Conservation (phyloP, 2,797 vertebrate genomes). For the Carapus acus region DNA sequence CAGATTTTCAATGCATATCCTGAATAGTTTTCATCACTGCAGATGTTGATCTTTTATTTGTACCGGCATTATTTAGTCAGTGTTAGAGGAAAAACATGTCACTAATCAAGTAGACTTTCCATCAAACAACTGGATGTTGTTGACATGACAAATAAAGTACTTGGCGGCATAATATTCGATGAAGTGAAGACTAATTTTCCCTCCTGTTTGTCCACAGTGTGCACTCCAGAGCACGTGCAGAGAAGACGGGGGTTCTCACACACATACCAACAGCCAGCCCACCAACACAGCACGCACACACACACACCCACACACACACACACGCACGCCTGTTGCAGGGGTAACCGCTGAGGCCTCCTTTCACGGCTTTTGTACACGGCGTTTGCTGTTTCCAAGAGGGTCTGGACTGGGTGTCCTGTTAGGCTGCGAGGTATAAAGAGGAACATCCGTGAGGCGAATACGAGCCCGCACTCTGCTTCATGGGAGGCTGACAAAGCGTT, state of each 20-base stretch:
- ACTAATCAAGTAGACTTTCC: too few species aligned
- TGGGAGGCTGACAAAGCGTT: slow-evolving; percentile 55
- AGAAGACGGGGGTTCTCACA: slow-evolving; percentile 24
- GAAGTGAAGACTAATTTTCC: too few species aligned
- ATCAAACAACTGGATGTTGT: too few species aligned
- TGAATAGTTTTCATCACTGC: too few species aligned
- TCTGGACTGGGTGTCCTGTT: slow-evolving; percentile 61
- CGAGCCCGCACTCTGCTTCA: slow-evolving; percentile 30
- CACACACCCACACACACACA: slow-evolving; percentile 32
- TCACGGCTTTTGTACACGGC: slow-evolving; percentile 47
- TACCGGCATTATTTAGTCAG: too few species aligned
- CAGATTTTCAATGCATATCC: too few species aligned
- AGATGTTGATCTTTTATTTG: too few species aligned
- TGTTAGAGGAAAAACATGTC: too few species aligned
- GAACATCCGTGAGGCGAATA: slow-evolving; percentile 64
- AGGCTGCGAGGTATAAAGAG: slow-evolving; percentile 47
- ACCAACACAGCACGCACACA: slow-evolving; percentile 25
- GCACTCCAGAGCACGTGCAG: not conserved
- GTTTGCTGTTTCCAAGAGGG: slow-evolving; percentile 57
- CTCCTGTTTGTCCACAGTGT: too few species aligned
- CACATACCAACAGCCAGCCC: slow-evolving; percentile 27
- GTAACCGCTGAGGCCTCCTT: slow-evolving; percentile 61
- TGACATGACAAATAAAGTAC: too few species aligned
- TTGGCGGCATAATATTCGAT: too few species aligned
- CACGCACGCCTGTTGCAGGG: slow-evolving; percentile 40